phyloP scores from a whole-genome alignment of 2,797 vertebrate species.

The Syngnathus rostellatus region DNA sequence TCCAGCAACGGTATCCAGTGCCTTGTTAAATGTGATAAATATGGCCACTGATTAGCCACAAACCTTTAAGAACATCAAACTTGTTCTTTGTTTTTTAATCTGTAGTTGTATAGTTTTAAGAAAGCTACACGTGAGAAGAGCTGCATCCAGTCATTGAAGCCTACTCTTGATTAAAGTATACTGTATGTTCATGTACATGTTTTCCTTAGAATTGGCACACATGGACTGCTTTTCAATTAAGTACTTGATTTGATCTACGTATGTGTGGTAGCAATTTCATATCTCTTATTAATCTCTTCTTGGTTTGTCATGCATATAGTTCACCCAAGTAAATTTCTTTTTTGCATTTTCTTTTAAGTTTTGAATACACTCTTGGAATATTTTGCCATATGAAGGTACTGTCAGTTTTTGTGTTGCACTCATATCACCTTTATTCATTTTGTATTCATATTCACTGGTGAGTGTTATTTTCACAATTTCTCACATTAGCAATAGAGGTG shows the following conservation, averaged over 20 bases:
- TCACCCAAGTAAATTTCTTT: not conserved
- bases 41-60: no score
- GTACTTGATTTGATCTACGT: not conserved
- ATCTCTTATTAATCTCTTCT: not conserved
- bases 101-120: no score
- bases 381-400: not conserved
- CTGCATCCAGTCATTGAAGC: no score
- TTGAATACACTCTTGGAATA: no score
- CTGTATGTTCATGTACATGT: not conserved
- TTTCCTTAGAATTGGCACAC: not conserved
- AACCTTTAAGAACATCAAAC: no score
- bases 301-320: not conserved
- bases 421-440: not conserved
- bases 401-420: not conserved
- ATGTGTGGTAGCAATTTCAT: not conserved
- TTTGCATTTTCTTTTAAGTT: not conserved
- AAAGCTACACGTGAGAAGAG: no score
- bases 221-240: not conserved
- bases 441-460: not conserved
- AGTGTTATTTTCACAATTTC: not conserved
- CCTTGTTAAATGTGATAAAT: no score
- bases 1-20: not conserved
- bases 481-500: not conserved
- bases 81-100: no score
- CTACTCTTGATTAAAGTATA: not conserved